phyloP scores from a whole-genome alignment of 1,140 invertebrate species.

The Drosophila pruinosa region DNA sequence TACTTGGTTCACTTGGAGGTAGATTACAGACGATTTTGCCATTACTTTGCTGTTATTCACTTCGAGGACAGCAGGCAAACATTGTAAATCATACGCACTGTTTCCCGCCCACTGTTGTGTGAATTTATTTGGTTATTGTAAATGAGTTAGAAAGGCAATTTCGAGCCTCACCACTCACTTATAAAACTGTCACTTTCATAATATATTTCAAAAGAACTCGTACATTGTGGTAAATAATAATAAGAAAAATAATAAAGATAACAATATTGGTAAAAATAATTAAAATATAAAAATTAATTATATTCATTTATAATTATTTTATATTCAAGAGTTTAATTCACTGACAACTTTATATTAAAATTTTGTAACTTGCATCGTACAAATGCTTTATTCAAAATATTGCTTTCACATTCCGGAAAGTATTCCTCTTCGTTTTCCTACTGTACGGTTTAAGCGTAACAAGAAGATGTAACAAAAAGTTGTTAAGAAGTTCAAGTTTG shows the following conservation, averaged over 20 bases:
- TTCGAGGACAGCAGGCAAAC: constrained; percentile 44
- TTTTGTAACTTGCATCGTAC: too few species aligned
- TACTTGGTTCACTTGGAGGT: constrained; percentile 18
- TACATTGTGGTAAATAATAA: too few species aligned
- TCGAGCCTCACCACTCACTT: background rate
- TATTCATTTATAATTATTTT: too few species aligned
- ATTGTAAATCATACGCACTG: constrained; percentile 72
- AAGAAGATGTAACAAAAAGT: constrained; percentile 36
- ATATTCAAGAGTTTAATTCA: too few species aligned
- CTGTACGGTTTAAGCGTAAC: background rate
- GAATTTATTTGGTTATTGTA: constrained; percentile 41
- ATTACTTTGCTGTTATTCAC: constrained; percentile 5
- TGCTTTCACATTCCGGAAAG: background rate
- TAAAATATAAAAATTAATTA: too few species aligned
- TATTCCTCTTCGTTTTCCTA: background rate
- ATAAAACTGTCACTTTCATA: background rate
- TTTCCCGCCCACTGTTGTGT: constrained; percentile 22
- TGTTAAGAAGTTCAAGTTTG: constrained; percentile 61
- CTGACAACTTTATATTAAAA: too few species aligned
- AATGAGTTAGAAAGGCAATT: constrained; percentile 44
- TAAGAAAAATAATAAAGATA: too few species aligned
- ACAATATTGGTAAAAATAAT: too few species aligned
- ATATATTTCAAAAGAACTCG: background rate
- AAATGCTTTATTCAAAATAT: background rate
- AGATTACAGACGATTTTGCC: constrained; percentile 27